Conservation (phyloP, 2,797 vertebrate genomes). For the Erithacus rubecula region DNA sequence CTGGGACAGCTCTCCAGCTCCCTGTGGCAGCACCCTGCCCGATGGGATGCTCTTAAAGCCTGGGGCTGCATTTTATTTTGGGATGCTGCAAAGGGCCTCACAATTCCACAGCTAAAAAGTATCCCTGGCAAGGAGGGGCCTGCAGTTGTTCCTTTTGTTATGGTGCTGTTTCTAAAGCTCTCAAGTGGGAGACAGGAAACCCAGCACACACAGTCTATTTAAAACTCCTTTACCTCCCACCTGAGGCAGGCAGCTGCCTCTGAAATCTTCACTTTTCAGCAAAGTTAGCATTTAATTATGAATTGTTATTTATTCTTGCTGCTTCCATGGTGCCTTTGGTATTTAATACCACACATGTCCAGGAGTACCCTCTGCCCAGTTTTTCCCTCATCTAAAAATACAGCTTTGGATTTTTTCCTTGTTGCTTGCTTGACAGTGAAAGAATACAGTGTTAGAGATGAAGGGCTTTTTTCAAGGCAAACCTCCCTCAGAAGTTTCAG, state of each 20-base stretch:
- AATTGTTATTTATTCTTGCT: slow-evolving; percentile 37
- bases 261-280: slow-evolving; percentile 30
- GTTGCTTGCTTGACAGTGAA: not conserved
- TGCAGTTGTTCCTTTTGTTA: slow-evolving; percentile 20
- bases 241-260: slow-evolving; percentile 32
- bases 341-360: not conserved
- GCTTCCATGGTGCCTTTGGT: not conserved
- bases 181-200: slow-evolving; percentile 37
- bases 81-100: not conserved
- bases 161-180: not conserved
- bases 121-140: slow-evolving; percentile 8
- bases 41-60: not conserved
- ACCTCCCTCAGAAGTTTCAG: not conserved
- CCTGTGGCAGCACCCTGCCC: not conserved
- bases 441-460: not conserved
- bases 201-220: not conserved
- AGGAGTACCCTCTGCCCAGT: not conserved
- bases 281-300: not conserved
- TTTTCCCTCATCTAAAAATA: not conserved
- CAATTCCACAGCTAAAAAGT: not conserved
- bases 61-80: not conserved
- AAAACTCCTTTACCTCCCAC: slow-evolving; percentile 37
- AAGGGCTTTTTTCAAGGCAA: not conserved
- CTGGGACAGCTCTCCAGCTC: accelerated
- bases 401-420: not conserved